Percentiles rank a stretch among this genome's conserved stretches.
Conservation (phyloP, 2,888 invertebrate species). For the Ormyrus thymus region DNA sequence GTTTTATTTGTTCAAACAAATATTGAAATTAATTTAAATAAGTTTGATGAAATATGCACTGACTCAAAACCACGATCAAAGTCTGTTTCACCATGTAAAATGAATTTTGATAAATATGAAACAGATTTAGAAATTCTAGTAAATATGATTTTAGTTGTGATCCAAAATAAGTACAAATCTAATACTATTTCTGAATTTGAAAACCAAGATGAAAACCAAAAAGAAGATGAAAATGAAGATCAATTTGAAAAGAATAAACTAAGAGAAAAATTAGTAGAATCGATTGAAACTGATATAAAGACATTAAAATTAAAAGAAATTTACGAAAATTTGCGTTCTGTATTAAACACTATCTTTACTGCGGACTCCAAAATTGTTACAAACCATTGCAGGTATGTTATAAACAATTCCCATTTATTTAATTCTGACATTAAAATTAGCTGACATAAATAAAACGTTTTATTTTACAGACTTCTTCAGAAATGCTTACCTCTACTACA, state of each 20-base stretch:
- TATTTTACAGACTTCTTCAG: conserved; percentile 67
- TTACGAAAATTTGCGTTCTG: conserved; percentile 63
- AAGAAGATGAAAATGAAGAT: conserved; percentile 74
- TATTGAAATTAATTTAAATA: conserved; percentile 29
- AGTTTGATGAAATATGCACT: conserved; percentile 46
- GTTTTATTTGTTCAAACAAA: conserved; percentile 63
- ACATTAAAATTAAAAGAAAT: conserved; percentile 77
- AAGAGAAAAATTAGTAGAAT: conserved; percentile 80
- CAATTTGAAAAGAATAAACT: conserved; percentile 80
- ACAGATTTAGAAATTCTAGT: conserved; percentile 75
- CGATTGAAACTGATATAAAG: conserved; percentile 79
- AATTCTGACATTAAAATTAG: not conserved
- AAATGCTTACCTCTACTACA: conserved; percentile 83
- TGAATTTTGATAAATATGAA: conserved; percentile 27
- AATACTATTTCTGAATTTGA: conserved; percentile 70
- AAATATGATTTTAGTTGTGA: conserved; percentile 76
- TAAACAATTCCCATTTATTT: not conserved
- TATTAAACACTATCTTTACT: conserved; percentile 75
- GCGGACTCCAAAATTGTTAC: conserved; percentile 65
- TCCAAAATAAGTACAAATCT: conserved; percentile 80
- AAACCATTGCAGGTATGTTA: conserved; percentile 59
- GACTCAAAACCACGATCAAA: not conserved
- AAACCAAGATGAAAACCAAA: conserved; percentile 70
- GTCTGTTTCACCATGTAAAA: too few relatives aligned
- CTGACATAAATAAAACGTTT: conserved; percentile 6